Evolutionary conservation across 2,113 vertebrate species (phyloP).

Genomic region (Mustela nigripes): DNA sequence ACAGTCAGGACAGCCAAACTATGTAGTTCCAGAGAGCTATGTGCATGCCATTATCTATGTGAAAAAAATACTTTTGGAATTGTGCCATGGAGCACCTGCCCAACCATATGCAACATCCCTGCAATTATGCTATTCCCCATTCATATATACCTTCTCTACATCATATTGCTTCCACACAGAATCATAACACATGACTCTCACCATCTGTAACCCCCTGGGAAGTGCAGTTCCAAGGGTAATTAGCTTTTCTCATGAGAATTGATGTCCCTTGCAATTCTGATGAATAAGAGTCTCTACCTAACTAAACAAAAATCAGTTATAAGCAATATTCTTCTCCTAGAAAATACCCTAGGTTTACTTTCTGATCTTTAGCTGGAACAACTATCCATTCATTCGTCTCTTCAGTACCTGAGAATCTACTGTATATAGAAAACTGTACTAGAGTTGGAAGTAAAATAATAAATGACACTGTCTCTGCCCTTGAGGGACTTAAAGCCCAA

Average conservation of each 20-base stretch:
- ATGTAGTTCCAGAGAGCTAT: not conserved
- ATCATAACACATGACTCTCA: not conserved
- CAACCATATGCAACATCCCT: not conserved
- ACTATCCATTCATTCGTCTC: not conserved
- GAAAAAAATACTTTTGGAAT: not conserved
- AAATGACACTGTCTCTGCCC: not conserved
- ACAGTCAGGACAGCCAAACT: not conserved
- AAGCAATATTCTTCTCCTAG: not conserved
- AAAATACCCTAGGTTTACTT: not conserved
- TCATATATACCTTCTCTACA: not conserved
- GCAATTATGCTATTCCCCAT: not conserved
- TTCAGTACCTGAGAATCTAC: not conserved
- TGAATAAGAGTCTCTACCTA: not conserved
- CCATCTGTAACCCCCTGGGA: not conserved
- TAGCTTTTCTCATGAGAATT: not conserved
- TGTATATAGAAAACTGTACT: not conserved
- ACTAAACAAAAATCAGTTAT: not conserved
- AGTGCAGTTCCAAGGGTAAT: not conserved
- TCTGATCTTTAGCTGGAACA: not conserved
- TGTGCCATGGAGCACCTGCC: not conserved
- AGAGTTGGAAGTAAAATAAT: not conserved
- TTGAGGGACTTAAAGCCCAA: constrained; percentile 17
- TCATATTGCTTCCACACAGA: not conserved
- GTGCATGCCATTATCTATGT: not conserved
- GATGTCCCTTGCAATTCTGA: not conserved